phyloP scores from a whole-genome alignment of 53 echinoderm and acorn worm species.

The Henricia sp. region DNA sequence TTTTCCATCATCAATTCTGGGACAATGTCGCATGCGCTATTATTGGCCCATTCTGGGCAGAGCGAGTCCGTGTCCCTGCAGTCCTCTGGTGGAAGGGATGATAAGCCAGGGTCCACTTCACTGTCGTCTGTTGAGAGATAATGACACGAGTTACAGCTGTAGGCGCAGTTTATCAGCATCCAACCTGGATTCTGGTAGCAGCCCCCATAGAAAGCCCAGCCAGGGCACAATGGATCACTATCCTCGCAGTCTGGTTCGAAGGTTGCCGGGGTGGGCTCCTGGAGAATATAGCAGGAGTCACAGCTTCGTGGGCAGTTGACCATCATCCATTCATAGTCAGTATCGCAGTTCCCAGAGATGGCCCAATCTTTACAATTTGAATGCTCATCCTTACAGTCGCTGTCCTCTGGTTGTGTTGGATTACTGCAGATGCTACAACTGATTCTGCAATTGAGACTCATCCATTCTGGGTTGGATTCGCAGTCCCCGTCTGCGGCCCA shows the following conservation, averaged over 20 bases:
- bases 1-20: constrained; percentile 70
- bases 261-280: neutral
- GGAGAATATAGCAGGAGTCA: neutral
- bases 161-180: constrained; percentile 83
- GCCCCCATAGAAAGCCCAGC: constrained; percentile 82
- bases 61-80: constrained; percentile 59
- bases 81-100: neutral
- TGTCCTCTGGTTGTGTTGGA: neutral
- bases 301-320: constrained; percentile 45
- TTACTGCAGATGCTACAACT: constrained; percentile 70
- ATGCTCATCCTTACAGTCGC: constrained; percentile 28
- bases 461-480: constrained; percentile 73
- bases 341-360: constrained; percentile 37
- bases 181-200: constrained; percentile 80
- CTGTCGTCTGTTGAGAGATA: constrained; percentile 23
- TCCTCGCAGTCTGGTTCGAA: constrained; percentile 76
- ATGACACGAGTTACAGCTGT: constrained; percentile 77
- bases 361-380: constrained; percentile 49
- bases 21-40: constrained; percentile 52
- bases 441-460: constrained; percentile 74
- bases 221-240: constrained; percentile 63
- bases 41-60: constrained; percentile 61
- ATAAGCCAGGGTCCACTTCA: neutral
- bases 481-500: constrained; percentile 89
- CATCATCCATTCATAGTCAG: constrained; percentile 32